A percentile compares a stretch with the other conserved stretches of the same genome.
Evolutionary conservation across 2,113 vertebrate species (phyloP).

Genomic region (Rana temporaria): DNA sequence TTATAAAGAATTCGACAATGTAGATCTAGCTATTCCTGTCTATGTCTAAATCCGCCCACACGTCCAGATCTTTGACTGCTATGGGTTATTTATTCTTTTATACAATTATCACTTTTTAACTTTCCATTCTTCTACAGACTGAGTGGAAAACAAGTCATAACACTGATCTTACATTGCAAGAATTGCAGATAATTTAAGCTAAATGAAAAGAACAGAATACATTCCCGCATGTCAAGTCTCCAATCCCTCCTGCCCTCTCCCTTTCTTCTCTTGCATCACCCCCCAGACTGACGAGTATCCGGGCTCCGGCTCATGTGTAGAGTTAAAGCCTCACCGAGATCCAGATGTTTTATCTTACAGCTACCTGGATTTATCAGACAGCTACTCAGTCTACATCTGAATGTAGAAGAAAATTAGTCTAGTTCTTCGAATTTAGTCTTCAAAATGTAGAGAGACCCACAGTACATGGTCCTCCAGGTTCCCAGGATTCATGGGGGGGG

Average conservation of each 20-base stretch:
- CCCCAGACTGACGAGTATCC: background rate
- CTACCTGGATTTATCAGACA: background rate
- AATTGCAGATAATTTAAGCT: background rate
- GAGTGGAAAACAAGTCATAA: too few species aligned
- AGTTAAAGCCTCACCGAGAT: background rate
- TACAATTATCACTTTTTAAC: too few species aligned
- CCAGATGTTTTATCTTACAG: constrained; percentile 21
- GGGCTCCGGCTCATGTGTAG: background rate
- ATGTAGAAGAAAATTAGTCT: background rate
- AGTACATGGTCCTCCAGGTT: constrained; percentile 24
- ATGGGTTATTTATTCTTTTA: too few species aligned
- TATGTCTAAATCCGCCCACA: too few species aligned
- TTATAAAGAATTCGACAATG: too few species aligned
- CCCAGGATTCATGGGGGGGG: constrained; percentile 7
- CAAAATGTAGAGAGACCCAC: too few species aligned
- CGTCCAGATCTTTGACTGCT: too few species aligned
- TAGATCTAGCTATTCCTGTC: too few species aligned
- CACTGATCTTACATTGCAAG: too few species aligned
- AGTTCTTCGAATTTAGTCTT: background rate
- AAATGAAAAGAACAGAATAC: background rate
- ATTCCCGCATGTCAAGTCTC: too few species aligned
- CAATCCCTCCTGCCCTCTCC: background rate
- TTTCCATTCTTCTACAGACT: too few species aligned
- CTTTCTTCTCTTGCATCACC: background rate
- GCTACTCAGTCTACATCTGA: background rate